A percentile compares a stretch with the other conserved stretches of the same genome.
Conservation (phyloP, 2,797 vertebrate species). For the Eremophila alpestris region DNA sequence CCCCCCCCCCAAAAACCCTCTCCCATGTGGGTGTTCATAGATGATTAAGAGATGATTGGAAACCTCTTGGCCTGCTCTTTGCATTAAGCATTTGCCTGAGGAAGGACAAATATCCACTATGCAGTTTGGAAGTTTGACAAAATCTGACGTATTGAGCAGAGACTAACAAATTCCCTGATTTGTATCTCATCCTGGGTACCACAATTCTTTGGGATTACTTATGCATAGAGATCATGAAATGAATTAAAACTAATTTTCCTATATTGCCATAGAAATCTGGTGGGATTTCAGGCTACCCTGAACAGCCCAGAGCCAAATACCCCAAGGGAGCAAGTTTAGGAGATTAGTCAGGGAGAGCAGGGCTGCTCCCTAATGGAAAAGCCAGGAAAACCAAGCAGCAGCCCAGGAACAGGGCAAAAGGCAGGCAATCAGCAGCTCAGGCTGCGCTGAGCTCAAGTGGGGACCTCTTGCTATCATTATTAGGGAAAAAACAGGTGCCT, state of each 20-base stretch:
- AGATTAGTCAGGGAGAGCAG: not conserved
- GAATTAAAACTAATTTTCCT: not conserved
- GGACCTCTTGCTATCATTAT: not conserved
- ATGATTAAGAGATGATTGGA: constrained; percentile 33
- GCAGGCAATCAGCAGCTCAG: not conserved
- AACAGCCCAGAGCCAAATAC: not conserved
- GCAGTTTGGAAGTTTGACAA: not conserved
- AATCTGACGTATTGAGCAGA: not conserved
- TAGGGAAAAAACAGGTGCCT: not conserved
- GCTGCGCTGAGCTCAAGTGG: not conserved
- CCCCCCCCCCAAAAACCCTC: rapidly evolving
- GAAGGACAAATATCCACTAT: constrained; percentile 1
- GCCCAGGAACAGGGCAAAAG: not conserved
- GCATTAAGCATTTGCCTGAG: not conserved
- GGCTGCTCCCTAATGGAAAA: constrained; percentile 39
- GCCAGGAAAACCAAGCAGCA: not conserved
- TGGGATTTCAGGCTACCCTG: not conserved
- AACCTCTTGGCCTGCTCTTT: not conserved
- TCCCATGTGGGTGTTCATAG: not conserved
- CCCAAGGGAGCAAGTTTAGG: not conserved
- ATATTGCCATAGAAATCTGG: not conserved
- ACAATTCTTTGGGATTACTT: not conserved
- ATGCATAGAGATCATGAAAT: not conserved
- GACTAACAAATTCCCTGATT: not conserved
- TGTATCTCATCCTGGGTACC: not conserved